phyloP scores from a whole-genome alignment of 1,140 invertebrate species.

The Apolygus lucorum region DNA sequence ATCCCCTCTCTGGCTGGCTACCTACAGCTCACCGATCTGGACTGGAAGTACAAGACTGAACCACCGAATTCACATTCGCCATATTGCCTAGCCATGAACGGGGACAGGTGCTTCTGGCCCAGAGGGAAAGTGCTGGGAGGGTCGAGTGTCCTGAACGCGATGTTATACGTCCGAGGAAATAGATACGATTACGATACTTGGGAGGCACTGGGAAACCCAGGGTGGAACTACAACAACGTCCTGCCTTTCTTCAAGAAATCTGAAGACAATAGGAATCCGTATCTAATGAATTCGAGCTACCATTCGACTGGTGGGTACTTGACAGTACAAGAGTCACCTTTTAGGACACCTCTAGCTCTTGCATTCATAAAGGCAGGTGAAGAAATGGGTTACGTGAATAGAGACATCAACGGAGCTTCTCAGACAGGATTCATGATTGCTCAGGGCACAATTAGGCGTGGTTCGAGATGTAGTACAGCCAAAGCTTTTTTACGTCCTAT shows the following conservation, averaged over 20 bases:
- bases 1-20: constrained; percentile 67
- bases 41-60: constrained; percentile 88
- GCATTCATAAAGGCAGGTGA: constrained; percentile 71
- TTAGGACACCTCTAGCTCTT: constrained; percentile 66
- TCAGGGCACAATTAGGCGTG: constrained; percentile 75
- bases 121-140: constrained; percentile 85
- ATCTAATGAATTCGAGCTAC: constrained; percentile 60
- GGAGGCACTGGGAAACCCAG: constrained; percentile 72
- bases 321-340: constrained; percentile 73
- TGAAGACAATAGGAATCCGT: constrained; percentile 77
- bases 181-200: constrained; percentile 84
- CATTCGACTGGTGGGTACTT: constrained; percentile 69
- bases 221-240: constrained; percentile 83
- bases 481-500: constrained; percentile 80
- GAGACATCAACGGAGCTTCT: constrained; percentile 71
- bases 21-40: constrained; percentile 66
- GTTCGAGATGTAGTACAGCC: constrained; percentile 77
- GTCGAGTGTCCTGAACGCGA: constrained; percentile 87
- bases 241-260: constrained; percentile 83
- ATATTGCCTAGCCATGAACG: constrained; percentile 74
- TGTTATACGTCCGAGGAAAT: constrained; percentile 92
- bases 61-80: constrained; percentile 53
- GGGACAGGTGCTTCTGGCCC: constrained; percentile 78
- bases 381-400: constrained; percentile 65
- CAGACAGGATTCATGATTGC: constrained; percentile 79